A percentile compares a stretch with the other conserved stretches of the same genome.
These are phyloP conservation scores for Calyptomena viridis DNA, from an alignment of 2,113 vertebrate species.

Conservation along the genomic window DNA sequence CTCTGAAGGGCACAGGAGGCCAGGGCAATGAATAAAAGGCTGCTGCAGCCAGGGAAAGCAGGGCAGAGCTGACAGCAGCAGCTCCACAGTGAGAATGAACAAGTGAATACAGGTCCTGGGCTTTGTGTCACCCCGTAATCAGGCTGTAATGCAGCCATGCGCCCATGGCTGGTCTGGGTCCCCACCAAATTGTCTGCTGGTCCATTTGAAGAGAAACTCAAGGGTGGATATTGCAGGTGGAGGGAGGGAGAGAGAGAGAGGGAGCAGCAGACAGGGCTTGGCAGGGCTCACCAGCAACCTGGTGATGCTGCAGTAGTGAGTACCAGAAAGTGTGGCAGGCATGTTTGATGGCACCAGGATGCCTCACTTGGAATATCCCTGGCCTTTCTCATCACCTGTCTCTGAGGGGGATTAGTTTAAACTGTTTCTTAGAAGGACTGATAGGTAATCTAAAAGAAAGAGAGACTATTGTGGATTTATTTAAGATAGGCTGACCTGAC, in stretches of 20 bases:
- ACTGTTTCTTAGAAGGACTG: background rate
- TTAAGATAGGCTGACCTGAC: background rate
- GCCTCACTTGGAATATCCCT: background rate
- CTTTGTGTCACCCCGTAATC: background rate
- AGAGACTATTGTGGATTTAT: background rate
- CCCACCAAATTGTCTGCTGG: fast-evolving
- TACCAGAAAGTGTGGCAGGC: background rate
- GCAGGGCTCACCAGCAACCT: background rate
- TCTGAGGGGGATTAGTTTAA: fast-evolving
- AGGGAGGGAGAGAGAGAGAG: background rate
- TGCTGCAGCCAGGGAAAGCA: background rate
- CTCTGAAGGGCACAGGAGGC: background rate
- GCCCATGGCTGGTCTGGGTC: background rate
- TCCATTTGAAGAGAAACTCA: fast-evolving
- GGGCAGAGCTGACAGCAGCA: background rate
- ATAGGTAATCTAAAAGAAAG: background rate
- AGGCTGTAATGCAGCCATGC: background rate
- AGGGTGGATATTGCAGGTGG: background rate
- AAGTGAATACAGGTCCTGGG: background rate
- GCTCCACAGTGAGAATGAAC: background rate
- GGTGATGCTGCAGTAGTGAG: background rate
- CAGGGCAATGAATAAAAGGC: background rate
- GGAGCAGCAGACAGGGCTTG: background rate
- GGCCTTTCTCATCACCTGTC: background rate
- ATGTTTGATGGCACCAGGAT: fast-evolving